Conservation (phyloP, 2,797 vertebrate species). For the Catostomus latipinnis region DNA sequence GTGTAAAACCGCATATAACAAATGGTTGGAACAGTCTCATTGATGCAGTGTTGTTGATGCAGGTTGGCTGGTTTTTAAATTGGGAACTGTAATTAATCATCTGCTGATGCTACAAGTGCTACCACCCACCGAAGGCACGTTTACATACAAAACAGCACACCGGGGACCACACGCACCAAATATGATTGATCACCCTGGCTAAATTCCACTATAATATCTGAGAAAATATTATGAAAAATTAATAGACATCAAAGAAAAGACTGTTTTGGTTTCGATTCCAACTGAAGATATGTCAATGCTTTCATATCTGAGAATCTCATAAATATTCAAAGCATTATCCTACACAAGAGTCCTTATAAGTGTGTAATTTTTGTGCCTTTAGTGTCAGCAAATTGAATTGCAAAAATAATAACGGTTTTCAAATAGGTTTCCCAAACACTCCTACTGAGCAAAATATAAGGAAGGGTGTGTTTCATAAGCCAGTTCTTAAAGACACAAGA, state of each 20-base stretch:
- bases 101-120: conserved; percentile 13
- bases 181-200: conserved; percentile 42
- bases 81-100: conserved; percentile 34
- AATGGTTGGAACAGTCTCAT: conserved; percentile 29
- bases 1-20: conserved; percentile 33
- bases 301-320: too few species aligned
- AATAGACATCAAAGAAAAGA: conserved; percentile 36
- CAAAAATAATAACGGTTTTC: too few species aligned
- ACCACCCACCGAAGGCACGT: not conserved
- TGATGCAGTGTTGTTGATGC: conserved; percentile 49
- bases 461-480: not conserved
- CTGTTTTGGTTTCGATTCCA: not conserved
- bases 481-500: not conserved
- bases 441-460: not conserved
- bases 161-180: not conserved
- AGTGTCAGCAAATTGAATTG: too few species aligned
- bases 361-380: too few species aligned
- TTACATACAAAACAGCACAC: conserved; percentile 15
- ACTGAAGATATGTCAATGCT: not conserved
- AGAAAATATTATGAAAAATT: conserved; percentile 50
- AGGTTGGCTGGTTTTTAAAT: conserved; percentile 23
- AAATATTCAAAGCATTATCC: too few species aligned
- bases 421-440: too few species aligned
- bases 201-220: conserved; percentile 39
- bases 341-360: too few species aligned